Conservation (phyloP, 2,888 invertebrate genomes). For the Hetaerina titia region DNA sequence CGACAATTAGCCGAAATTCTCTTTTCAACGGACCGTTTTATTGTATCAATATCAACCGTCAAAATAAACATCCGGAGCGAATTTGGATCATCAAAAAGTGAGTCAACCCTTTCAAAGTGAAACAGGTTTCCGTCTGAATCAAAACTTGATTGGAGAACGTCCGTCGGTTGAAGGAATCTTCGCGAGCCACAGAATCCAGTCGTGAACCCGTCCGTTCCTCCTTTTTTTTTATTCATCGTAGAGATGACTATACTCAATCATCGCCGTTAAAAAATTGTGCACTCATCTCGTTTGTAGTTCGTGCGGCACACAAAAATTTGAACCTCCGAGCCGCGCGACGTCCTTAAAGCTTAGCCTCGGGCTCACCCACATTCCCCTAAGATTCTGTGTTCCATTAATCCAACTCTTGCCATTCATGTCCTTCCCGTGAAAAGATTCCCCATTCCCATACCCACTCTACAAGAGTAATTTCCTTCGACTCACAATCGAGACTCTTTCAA, state of each 20-base stretch:
- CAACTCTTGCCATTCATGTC: background rate
- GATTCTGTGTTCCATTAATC: constrained; percentile 10
- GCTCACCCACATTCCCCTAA: constrained; percentile 11
- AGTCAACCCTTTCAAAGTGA: background rate
- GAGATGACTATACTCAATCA: constrained; percentile 43
- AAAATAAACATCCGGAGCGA: constrained; percentile 43
- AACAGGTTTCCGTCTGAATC: constrained; percentile 43
- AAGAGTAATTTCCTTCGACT: background rate
- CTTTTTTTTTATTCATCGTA: background rate
- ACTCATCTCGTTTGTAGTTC: constrained; percentile 28
- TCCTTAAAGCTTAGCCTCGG: background rate
- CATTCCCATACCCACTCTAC: background rate
- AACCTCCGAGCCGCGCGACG: background rate
- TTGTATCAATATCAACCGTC: constrained; percentile 33
- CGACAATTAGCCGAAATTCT: constrained; percentile 32
- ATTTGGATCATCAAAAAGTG: constrained; percentile 10
- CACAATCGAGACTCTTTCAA: constrained; percentile 54
- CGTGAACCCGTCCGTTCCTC: background rate
- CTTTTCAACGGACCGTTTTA: background rate
- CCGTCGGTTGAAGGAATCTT: constrained; percentile 11
- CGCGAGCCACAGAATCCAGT: background rate
- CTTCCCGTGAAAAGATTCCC: background rate
- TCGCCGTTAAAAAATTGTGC: constrained; percentile 47
- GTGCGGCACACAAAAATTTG: background rate
- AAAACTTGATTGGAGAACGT: constrained; percentile 40